phyloP scores from a whole-genome alignment of 2,888 invertebrate species.

The Alsophila aescularia region DNA sequence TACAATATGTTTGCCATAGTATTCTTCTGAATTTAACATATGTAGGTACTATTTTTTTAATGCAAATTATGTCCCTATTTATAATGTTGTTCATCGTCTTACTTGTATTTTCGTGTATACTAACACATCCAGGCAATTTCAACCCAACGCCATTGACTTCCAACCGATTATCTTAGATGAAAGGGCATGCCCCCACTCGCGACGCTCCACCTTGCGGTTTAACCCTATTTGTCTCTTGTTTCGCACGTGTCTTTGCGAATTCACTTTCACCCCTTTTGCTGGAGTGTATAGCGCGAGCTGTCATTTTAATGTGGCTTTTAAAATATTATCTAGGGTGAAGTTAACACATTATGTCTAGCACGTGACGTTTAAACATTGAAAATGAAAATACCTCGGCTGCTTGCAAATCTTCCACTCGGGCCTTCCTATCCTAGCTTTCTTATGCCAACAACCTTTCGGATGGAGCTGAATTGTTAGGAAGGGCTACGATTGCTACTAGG shows the following conservation, averaged over 20 bases:
- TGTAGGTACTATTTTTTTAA: too few species aligned
- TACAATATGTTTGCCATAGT: too few species aligned
- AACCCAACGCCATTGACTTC: constrained; percentile 29
- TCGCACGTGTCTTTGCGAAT: constrained; percentile 41
- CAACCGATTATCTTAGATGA: constrained; percentile 39
- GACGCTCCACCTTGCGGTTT: constrained; percentile 42
- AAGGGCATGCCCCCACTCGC: constrained; percentile 31
- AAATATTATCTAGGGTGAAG: constrained; percentile 17
- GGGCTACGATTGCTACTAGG: too few species aligned
- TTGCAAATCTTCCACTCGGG: too few species aligned
- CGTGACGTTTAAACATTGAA: too few species aligned
- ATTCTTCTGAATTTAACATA: too few species aligned
- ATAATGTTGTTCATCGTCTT: not conserved
- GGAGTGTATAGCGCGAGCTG: constrained; percentile 29
- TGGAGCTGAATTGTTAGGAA: too few species aligned
- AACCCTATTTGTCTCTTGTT: constrained; percentile 45
- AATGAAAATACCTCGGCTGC: too few species aligned
- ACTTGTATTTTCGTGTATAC: not conserved
- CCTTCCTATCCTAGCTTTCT: too few species aligned
- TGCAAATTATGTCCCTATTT: too few species aligned
- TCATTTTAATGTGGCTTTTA: constrained; percentile 34
- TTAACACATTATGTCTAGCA: not conserved
- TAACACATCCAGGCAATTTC: constrained; percentile 26
- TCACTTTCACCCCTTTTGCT: constrained; percentile 34
- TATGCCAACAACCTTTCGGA: too few species aligned